Base-by-base conservation (phyloP, 2,113 vertebrate genomes). In the Myotis brandtii region DNA sequence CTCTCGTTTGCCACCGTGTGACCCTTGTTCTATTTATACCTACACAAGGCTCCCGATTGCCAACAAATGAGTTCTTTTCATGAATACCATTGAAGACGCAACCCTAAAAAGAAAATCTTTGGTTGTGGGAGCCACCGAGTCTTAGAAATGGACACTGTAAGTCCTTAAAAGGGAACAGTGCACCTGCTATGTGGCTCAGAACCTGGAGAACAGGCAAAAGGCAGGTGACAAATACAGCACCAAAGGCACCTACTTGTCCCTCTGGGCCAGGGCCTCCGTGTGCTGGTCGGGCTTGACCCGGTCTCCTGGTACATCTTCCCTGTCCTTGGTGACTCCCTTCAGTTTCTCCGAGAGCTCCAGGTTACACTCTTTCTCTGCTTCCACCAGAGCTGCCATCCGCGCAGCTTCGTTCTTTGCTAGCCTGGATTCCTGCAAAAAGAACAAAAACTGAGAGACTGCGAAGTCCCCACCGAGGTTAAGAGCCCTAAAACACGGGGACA, bases 341-440 rank as follows among this genome's bases (percentile, higher is more conserved):
- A 99, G 98, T 97, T 98, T 98, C 93, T 96, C 98, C 20, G 98
- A 98, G 94, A 99, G 98, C 86, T 98, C 98, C 96, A 62, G 97
- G 97, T 99, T 98, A 64, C 98, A 98, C 87, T 98, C 98, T 0
- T 98, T 98, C 98, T 99, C 99, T 0, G 98, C 98, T 94, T 99
- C 98, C 23, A 98, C 99, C 96, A 99, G 94, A 0, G 97, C 97
- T 0, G 98, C 98, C 98, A 99, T 99, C 52, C 95, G 97, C 14
- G 99, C 96, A 0, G 99, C 99, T 97, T 99, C 99, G 2, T 64
- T 97, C 89, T 97, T 98, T 0, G 99, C 99, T 79, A 99, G 96
- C 89, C 98, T 98, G 84, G 99, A 99, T 96, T 99, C 99, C 99
- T 99, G 97, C 16, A 20, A 0, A 73, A 6, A 80, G 50, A 93